Base-by-base conservation (phyloP, 2,888 invertebrate genomes). In the Charanyca ferruginea region DNA sequence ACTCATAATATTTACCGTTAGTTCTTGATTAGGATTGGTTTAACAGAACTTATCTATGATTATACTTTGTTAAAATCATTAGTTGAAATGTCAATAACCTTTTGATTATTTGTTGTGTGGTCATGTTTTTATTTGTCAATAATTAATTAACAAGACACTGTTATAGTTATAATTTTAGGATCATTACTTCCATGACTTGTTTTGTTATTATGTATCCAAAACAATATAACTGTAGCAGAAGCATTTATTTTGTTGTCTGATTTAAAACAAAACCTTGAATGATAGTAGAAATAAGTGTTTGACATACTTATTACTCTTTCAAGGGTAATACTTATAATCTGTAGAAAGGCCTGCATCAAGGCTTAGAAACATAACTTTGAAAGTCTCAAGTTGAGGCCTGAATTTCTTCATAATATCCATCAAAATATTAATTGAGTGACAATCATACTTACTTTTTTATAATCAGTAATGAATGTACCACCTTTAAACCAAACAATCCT, bases 1-100 rank as follows among this genome's bases (percentile, higher is more conserved):
- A 11, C 28, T 52, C n/a, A 42, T 3, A 47, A 45, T 47, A 38
- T 51, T 54, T 67, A 67, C 41, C 0, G n/a, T 42, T 45, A n/a
- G 13, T 42, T 51, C 6, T 2, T 52, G 18, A 42, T 41, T 28
- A 25, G 1, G 23, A 42, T 32, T 32, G 9, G 23, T 23, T 2
- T 9, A 53, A 47, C 23, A 32, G 6, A 25, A 11, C 8, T 0
- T 42, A 41, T 47, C n/a, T 23, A 16, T 28, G 32, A 44, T 35
- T 18, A 22, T 63, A 61, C 13, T 22, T 35, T 25, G 32, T 38
- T 68, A 4, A 42, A 22, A 44, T 59, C 1, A 59, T 18, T 28
- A 7, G 7, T 38, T 45, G 20, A 8, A 41, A 41, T 61, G 41
- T 22, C 20, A 52, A n/a, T 32, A 45, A 20, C 13, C 45, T 44